Conservation (phyloP, 2,888 invertebrate species). For the Leptinotarsa tumamoca region DNA sequence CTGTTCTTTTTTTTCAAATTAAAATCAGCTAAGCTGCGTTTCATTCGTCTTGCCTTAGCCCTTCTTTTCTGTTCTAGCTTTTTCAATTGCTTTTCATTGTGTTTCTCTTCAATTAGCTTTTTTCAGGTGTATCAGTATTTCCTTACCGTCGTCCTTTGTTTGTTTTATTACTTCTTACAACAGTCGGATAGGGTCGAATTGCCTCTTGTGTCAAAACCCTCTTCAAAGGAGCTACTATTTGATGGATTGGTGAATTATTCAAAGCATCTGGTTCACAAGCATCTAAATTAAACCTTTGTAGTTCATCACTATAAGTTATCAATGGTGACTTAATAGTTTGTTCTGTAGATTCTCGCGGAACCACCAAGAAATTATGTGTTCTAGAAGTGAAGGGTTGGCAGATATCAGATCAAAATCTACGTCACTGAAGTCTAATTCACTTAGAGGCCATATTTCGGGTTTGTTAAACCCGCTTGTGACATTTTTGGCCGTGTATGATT, state of each 20-base stretch:
- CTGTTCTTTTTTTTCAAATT: no score
- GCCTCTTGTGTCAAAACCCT: neutral
- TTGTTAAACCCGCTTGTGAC: conserved; percentile 51
- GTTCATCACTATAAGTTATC: conserved; percentile 4
- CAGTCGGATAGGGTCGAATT: neutral
- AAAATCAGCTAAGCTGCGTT: no score
- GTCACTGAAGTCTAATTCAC: conserved; percentile 37
- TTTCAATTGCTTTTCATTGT: no score
- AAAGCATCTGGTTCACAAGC: conserved; percentile 10
- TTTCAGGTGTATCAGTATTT: no score
- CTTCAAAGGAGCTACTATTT: neutral
- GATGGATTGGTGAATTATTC: conserved; percentile 2
- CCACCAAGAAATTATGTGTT: conserved; percentile 4
- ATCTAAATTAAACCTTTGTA: neutral
- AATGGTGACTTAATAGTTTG: neutral
- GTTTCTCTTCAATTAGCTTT: no score
- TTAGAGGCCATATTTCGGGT: conserved; percentile 56
- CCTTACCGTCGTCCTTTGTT: neutral
- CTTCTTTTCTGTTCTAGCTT: no score
- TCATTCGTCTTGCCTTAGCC: no score
- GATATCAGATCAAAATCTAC: neutral
- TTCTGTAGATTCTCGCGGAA: neutral
- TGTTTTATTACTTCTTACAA: neutral
- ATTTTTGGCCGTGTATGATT: conserved; percentile 56
- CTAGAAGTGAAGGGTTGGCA: neutral